Conservation (phyloP, 2,797 vertebrate genomes). For the Liparis tanakae region DNA sequence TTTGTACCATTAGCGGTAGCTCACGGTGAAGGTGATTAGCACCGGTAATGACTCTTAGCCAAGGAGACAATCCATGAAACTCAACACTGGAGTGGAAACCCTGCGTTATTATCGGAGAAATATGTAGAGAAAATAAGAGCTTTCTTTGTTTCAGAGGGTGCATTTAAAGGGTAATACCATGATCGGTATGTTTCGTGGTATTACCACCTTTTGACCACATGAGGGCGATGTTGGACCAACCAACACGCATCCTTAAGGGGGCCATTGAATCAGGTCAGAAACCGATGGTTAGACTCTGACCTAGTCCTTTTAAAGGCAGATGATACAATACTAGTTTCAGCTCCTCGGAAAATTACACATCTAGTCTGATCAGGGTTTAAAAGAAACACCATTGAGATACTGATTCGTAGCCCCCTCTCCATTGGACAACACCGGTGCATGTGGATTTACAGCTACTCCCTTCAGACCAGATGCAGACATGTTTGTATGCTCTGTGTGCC, state of each 20-base stretch:
- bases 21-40: neutral
- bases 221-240: conserved; percentile 53
- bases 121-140: neutral
- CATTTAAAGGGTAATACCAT: neutral
- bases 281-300: no score
- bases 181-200: neutral
- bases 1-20: neutral
- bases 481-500: conserved; percentile 65
- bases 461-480: conserved; percentile 25
- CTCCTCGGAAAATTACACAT: neutral
- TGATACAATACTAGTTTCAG: neutral
- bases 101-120: neutral
- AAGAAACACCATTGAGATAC: neutral
- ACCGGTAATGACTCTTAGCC: neutral
- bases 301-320: neutral
- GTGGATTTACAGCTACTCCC: neutral
- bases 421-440: neutral
- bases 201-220: conserved; percentile 41
- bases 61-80: neutral
- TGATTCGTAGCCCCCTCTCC: neutral
- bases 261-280: neutral
- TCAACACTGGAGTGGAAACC: neutral
- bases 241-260: neutral
- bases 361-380: neutral
- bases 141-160: neutral